Evolutionary conservation across 2,113 vertebrate species (phyloP).

Genomic region (Cavia porcellus): DNA sequence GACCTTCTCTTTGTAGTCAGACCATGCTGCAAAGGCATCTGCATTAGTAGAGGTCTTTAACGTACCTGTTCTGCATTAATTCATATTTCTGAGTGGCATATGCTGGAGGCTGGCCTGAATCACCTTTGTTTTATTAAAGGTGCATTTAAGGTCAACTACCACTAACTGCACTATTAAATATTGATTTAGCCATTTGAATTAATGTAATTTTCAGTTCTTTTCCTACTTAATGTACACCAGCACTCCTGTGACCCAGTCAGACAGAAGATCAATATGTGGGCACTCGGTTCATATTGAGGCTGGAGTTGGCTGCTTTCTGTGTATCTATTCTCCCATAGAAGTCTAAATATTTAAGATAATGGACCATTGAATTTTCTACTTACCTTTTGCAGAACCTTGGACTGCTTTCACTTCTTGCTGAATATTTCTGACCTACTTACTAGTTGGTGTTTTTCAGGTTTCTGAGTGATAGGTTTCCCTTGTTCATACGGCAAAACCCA

Average conservation of each 20-base stretch:
- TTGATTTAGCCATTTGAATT: slow-evolving; percentile 88
- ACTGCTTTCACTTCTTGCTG: not conserved
- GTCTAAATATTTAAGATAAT: slow-evolving; percentile 63
- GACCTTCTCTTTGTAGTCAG: slow-evolving; percentile 47
- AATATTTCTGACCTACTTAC: slow-evolving; percentile 25
- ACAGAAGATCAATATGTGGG: slow-evolving; percentile 85
- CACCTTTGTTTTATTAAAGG: slow-evolving; percentile 85
- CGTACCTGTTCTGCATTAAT: slow-evolving; percentile 51
- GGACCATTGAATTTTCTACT: not conserved
- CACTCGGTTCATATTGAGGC: not conserved
- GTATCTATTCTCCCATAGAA: slow-evolving; percentile 47
- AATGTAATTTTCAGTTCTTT: slow-evolving; percentile 86
- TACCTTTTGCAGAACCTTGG: not conserved
- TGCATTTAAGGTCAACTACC: slow-evolving; percentile 82
- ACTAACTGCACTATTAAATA: slow-evolving; percentile 86
- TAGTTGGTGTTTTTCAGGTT: not conserved
- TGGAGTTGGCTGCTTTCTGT: slow-evolving; percentile 23
- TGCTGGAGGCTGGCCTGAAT: slow-evolving; percentile 75
- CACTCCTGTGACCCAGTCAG: slow-evolving; percentile 82
- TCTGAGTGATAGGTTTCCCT: not conserved
- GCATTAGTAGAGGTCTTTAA: slow-evolving; percentile 21
- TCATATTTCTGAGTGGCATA: slow-evolving; percentile 72
- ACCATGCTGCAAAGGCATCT: not conserved
- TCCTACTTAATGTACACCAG: slow-evolving; percentile 82
- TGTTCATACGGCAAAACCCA: not conserved